phyloP scores from a whole-genome alignment of 2,888 invertebrate species.

The Holacanthella duospinosa region DNA sequence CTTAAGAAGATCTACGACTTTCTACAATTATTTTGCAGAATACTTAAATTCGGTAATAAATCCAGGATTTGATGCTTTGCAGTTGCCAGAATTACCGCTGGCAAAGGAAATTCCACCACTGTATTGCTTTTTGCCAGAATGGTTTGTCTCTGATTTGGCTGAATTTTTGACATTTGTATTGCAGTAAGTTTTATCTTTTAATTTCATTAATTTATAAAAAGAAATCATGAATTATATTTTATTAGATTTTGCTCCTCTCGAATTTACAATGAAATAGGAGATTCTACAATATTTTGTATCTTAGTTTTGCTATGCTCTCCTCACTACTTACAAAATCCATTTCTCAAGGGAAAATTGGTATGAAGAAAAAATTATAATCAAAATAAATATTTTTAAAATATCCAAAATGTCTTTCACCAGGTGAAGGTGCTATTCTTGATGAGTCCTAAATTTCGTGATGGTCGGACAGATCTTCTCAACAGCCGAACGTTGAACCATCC shows the following conservation, averaged over 20 bases:
- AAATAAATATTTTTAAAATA: not conserved
- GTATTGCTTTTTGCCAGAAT: conserved; percentile 88
- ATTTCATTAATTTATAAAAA: not conserved
- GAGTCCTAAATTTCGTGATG: conserved; percentile 46
- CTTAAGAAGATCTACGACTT: conserved; percentile 70
- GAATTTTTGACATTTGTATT: conserved; percentile 87
- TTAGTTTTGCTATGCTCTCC: not conserved
- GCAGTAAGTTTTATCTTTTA: conserved; percentile 57
- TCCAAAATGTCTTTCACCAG: conserved; percentile 10
- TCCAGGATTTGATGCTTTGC: conserved; percentile 15
- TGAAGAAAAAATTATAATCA: too few species aligned
- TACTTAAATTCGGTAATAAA: conserved; percentile 50
- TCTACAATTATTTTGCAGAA: conserved; percentile 76
- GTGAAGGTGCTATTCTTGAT: conserved; percentile 39
- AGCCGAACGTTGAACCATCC: conserved; percentile 77
- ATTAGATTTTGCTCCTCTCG: not conserved
- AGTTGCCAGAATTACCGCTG: conserved; percentile 45
- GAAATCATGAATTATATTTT: too few species aligned
- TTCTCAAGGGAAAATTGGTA: conserved; percentile 6
- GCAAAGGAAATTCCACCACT: conserved; percentile 54
- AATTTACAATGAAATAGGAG: conserved; percentile 3
- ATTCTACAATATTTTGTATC: conserved; percentile 5
- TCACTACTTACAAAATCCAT: conserved; percentile 6
- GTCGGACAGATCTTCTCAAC: conserved; percentile 45
- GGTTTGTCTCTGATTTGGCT: conserved; percentile 94